phyloP scores from a whole-genome alignment of 2,888 invertebrate genomes.

The Nymphalis urticae region DNA sequence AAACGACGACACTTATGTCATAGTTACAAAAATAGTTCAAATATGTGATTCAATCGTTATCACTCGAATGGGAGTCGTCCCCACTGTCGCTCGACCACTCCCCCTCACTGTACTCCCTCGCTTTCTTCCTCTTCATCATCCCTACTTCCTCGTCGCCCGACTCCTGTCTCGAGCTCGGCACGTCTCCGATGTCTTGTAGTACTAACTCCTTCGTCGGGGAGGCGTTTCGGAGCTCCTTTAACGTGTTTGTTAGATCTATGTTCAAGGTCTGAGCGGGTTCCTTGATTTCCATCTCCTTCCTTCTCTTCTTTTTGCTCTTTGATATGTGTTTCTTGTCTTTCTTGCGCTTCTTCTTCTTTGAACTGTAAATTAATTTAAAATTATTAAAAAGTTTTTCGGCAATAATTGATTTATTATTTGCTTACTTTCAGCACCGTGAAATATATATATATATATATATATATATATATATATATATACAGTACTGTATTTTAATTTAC shows the following conservation, averaged over 20 bases:
- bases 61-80: slow-evolving; percentile 55
- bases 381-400: neutral
- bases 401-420: neutral
- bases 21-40: too few species aligned
- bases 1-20: too few species aligned
- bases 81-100: slow-evolving; percentile 76
- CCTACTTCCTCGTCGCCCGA: slow-evolving; percentile 50
- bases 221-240: slow-evolving; percentile 62
- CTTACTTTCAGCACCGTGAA: neutral
- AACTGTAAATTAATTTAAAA: slow-evolving; percentile 46
- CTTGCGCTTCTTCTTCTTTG: slow-evolving; percentile 63
- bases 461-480: too few species aligned
- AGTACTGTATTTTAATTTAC: too few species aligned
- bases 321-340: slow-evolving; percentile 65
- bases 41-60: neutral
- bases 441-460: too few species aligned
- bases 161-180: slow-evolving; percentile 39
- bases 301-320: slow-evolving; percentile 59
- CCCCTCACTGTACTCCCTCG: slow-evolving; percentile 70
- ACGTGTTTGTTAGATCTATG: slow-evolving; percentile 63
- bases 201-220: slow-evolving; percentile 67
- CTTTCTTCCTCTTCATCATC: slow-evolving; percentile 50
- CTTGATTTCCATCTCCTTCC: slow-evolving; percentile 45
- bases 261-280: slow-evolving; percentile 50
- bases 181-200: slow-evolving; percentile 45